These are phyloP conservation scores for Anorthoa munda DNA, from an alignment of 2,888 invertebrate genomes.

Conservation along the genomic window DNA sequence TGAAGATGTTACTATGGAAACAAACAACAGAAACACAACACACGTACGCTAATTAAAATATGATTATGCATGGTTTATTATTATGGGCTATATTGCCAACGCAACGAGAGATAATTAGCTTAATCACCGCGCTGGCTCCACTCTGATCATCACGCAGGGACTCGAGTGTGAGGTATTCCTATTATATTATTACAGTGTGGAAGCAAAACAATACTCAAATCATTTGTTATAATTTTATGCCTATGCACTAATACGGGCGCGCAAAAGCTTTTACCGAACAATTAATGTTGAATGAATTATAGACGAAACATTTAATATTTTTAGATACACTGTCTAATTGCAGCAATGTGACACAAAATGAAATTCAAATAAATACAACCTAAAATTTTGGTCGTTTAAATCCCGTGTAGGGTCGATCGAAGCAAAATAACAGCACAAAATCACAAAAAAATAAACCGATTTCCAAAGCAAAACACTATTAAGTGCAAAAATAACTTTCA, in stretches of 20 bases:
- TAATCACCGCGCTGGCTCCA: slow-evolving; percentile 53
- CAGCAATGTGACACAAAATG: slow-evolving; percentile 36
- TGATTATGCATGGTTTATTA: slow-evolving; percentile 58
- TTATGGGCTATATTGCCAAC: slow-evolving; percentile 49
- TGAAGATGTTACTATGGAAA: slow-evolving; percentile 27
- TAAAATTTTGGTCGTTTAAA: too few species aligned
- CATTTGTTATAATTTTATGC: slow-evolving; percentile 55
- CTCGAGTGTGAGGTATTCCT: slow-evolving; percentile 23
- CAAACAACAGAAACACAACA: slow-evolving; percentile 29
- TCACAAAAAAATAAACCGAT: too few species aligned
- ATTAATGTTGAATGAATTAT: slow-evolving; percentile 62
- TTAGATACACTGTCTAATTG: slow-evolving; percentile 34
- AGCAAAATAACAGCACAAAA: too few species aligned
- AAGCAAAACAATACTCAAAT: slow-evolving; percentile 58
- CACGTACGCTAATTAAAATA: slow-evolving; percentile 53
- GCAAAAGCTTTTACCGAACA: slow-evolving; percentile 54
- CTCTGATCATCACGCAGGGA: slow-evolving; percentile 39
- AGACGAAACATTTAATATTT: slow-evolving; percentile 48
- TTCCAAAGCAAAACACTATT: too few species aligned
- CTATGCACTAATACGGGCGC: slow-evolving; percentile 43
- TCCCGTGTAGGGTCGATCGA: too few species aligned
- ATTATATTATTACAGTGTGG: slow-evolving; percentile 33
- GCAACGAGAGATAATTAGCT: slow-evolving; percentile 56
- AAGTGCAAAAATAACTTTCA: too few species aligned
- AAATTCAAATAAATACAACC: too few species aligned